phyloP scores from a whole-genome alignment of 2,113 vertebrate species.

The Aptenodytes patagonicus region DNA sequence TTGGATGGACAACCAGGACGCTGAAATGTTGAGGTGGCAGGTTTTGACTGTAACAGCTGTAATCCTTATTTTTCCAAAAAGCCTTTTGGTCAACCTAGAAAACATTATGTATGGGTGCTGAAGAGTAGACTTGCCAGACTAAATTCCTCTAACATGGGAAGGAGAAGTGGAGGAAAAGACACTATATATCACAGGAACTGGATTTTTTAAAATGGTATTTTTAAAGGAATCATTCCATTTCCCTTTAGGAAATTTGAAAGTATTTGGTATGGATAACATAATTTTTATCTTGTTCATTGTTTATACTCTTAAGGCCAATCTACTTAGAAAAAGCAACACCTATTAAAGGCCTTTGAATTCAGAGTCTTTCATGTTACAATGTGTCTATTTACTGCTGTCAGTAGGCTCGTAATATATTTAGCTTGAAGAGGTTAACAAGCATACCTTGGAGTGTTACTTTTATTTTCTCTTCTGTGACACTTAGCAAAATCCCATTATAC shows the following conservation, averaged over 20 bases:
- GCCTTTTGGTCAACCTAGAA: not conserved
- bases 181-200: not conserved
- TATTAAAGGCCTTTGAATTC: conserved; percentile 41
- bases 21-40: not conserved
- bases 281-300: conserved; percentile 35
- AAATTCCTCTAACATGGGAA: not conserved
- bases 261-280: not conserved
- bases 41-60: not conserved
- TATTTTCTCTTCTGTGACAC: conserved; percentile 64
- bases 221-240: not conserved
- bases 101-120: not conserved
- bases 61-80: not conserved
- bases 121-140: not conserved
- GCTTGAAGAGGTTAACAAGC: conserved; percentile 61
- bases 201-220: not conserved
- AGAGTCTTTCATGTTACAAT: conserved; percentile 53
- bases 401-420: conserved; percentile 12
- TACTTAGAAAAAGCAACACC: conserved; percentile 15
- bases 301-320: not conserved
- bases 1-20: not conserved
- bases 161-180: not conserved
- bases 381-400: conserved; percentile 54
- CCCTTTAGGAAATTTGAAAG: conserved; percentile 11
- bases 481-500: conserved; percentile 66
- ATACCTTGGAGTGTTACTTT: conserved; percentile 62